These are phyloP conservation scores for Trinectes maculatus DNA, from an alignment of 2,113 vertebrate species.

Conservation along the genomic window DNA sequence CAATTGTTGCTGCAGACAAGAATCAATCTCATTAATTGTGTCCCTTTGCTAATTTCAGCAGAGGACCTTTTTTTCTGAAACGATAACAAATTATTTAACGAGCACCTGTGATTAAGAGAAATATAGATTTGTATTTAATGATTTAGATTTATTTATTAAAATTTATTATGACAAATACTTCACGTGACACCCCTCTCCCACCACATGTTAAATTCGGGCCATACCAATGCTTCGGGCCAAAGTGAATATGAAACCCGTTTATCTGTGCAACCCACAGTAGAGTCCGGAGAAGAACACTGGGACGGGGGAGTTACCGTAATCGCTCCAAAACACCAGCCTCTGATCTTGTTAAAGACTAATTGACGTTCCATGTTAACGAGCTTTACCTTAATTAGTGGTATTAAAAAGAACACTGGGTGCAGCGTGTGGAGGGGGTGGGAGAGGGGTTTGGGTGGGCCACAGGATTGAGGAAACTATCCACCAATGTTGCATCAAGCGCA, in stretches of 20 bases:
- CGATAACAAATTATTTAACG: constrained; percentile 44
- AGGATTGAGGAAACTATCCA: constrained; percentile 52
- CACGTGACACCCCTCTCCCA: constrained; percentile 16
- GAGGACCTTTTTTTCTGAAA: constrained; percentile 31
- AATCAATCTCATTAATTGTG: constrained; percentile 38
- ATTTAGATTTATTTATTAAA: constrained; percentile 12
- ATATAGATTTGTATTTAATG: constrained; percentile 16
- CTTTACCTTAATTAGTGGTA: constrained; percentile 85
- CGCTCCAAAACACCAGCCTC: constrained; percentile 81
- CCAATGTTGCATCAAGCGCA: constrained; percentile 69
- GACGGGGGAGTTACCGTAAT: constrained; percentile 72
- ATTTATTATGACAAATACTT: not conserved
- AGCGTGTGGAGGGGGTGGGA: constrained; percentile 41
- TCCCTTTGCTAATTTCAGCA: constrained; percentile 47
- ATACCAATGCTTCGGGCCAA: constrained; percentile 38
- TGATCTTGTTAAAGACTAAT: constrained; percentile 85
- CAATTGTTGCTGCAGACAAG: constrained; percentile 22
- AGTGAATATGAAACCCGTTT: constrained; percentile 63
- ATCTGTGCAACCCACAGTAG: constrained; percentile 57
- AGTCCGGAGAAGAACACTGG: constrained; percentile 51
- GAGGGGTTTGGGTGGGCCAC: constrained; percentile 39
- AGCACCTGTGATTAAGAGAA: constrained; percentile 22
- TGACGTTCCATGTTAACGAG: constrained; percentile 84
- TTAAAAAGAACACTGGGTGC: constrained; percentile 76
- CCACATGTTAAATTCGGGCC: constrained; percentile 5